Evolutionary conservation across 2,888 invertebrate species (phyloP), one percentile per base, ranked within the genome.

Genomic region (Podotricha telesiphe): DNA sequence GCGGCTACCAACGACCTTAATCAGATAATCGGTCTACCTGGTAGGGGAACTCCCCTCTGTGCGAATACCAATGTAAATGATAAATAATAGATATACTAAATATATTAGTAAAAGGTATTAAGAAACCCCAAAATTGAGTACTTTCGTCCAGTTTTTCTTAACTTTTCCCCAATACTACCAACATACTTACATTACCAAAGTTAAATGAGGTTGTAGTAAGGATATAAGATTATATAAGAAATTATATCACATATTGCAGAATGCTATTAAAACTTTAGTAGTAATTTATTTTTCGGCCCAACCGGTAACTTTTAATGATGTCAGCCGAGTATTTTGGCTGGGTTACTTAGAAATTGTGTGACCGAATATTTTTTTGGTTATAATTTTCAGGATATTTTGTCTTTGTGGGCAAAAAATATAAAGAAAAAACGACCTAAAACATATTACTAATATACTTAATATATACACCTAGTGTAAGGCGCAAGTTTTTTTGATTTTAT

Each of bases 291-390:
- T 83, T 83, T 82, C 80, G 82, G 77, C 78, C 72, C 77, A 75
- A 75, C 67, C 75, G 80, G 69, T 68, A 86, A 87, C 76, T 86
- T 86, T 82, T 86, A 86, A 86, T 84, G 87, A 86, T 75, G 79
- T 75, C 73, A 76, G 73, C 71, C 65, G 51, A 37, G 48, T 45
- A 19, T 53, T 53, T 53, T 55, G 47, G 48, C 11, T 20, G 55
- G n/a, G 34, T 55, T 55, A 55, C 34, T 34, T 34, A 34, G 34
- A n/a, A 37, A 34, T 34, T 34, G 53, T 53, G 7, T 53, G 28
- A 53, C n/a, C 17, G 10, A 34, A 53, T 34, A 53, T n/a, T 34
- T 11, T 55, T 55, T 55, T 55, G 34, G n/a, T 55, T 34, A n/a
- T 34, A 10, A 34, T 34, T 34, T 53, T 20, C 5, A 28, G 15